A percentile compares a stretch with the other conserved stretches of the same genome.
Evolutionary conservation across 2,888 invertebrate species (phyloP).

Genomic region (Yponomeuta sedellus): DNA sequence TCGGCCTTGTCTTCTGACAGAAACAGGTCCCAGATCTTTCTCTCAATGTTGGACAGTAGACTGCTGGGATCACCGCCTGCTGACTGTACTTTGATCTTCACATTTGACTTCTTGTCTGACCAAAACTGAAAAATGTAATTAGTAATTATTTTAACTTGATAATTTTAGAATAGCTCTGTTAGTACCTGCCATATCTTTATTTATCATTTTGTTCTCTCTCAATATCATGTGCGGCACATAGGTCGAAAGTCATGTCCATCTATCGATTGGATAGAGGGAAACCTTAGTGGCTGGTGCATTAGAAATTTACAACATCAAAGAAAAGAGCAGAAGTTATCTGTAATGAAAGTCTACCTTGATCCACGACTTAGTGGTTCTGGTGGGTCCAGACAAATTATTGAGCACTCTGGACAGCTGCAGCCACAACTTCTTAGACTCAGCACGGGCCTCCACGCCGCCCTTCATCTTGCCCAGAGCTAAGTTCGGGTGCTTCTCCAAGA

Average conservation of each 20-base stretch:
- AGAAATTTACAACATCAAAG: too few species aligned
- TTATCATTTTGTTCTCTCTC: too few species aligned
- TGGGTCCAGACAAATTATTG: conserved; percentile 56
- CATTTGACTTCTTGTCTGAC: conserved; percentile 68
- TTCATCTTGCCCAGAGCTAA: conserved; percentile 54
- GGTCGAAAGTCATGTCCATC: too few species aligned
- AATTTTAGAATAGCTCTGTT: too few species aligned
- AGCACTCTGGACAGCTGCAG: conserved; percentile 52
- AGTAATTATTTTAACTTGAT: neutral
- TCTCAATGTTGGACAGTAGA: conserved; percentile 59
- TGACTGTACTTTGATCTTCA: conserved; percentile 55
- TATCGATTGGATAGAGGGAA: too few species aligned
- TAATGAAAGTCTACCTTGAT: conserved; percentile 44
- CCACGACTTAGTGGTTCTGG: conserved; percentile 67
- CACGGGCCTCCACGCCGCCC: conserved; percentile 53
- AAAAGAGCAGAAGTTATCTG: neutral
- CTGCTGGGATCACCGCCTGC: conserved; percentile 54
- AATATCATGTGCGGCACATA: too few species aligned
- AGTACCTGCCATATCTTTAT: too few species aligned
- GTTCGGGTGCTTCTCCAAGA: conserved; percentile 62
- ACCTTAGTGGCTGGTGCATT: too few species aligned
- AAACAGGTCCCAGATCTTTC: conserved; percentile 64
- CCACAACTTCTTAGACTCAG: conserved; percentile 64
- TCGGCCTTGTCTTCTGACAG: conserved; percentile 27
- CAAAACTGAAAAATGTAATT: conserved; percentile 47